Percentiles rank a stretch among this genome's conserved stretches.
Evolutionary conservation across 2,113 vertebrate species (phyloP).

Genomic region (Riparia riparia): DNA sequence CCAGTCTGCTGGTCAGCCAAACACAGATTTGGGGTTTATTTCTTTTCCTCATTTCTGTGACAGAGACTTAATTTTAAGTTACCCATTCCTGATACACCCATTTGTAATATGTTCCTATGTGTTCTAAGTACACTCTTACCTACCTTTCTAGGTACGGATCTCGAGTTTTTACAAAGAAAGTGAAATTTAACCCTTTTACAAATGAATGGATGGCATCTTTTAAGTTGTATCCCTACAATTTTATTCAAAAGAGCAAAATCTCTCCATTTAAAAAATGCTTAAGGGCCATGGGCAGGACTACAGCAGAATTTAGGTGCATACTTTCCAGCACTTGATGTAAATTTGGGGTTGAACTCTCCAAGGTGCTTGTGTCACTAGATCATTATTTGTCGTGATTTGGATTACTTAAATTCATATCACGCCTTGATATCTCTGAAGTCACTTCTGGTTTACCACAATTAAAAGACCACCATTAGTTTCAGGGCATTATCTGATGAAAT

Average conservation of each 20-base stretch:
- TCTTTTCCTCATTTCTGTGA: neutral
- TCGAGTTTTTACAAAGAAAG: neutral
- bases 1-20: neutral
- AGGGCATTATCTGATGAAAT: neutral
- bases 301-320: neutral
- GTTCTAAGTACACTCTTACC: neutral
- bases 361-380: neutral
- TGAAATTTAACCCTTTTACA: neutral
- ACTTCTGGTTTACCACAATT: neutral
- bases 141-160: neutral
- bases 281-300: neutral
- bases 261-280: neutral
- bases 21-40: neutral
- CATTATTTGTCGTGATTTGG: neutral
- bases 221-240: neutral
- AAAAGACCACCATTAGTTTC: neutral
- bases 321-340: neutral
- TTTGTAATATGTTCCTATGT: neutral
- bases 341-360: neutral
- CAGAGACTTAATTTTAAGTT: neutral
- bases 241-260: neutral
- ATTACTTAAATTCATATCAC: neutral
- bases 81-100: accelerated
- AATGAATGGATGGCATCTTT: neutral
- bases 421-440: neutral